Evolutionary conservation across 2,113 vertebrate species (phyloP).

Genomic region (Apodemus speciosus): DNA sequence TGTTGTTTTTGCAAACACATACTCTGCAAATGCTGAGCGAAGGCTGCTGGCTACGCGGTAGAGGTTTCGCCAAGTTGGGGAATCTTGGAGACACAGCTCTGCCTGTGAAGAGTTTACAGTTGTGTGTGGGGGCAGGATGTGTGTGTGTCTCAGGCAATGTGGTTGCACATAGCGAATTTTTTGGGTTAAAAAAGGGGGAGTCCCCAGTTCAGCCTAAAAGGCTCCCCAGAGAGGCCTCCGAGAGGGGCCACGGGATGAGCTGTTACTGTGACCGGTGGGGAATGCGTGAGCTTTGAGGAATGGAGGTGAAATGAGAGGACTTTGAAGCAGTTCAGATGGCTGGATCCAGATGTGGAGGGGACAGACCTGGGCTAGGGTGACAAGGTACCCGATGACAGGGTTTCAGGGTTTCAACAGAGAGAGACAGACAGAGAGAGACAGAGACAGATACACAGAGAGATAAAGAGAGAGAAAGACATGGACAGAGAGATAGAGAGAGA

Average conservation of each 20-base stretch:
- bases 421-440: not conserved
- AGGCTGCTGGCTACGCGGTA: not conserved
- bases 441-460: not conserved
- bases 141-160: not conserved
- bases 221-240: not conserved
- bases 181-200: too few species aligned
- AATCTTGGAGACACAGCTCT: not conserved
- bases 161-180: not conserved
- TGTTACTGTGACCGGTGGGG: not conserved
- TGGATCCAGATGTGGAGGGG: not conserved
- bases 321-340: not conserved
- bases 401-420: not conserved
- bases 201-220: not conserved
- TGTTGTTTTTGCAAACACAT: constrained; percentile 23
- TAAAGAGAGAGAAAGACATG: not conserved
- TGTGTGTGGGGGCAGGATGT: not conserved
- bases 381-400: not conserved
- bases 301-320: not conserved
- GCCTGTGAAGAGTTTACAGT: not conserved
- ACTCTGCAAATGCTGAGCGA: not conserved
- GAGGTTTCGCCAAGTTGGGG: not conserved
- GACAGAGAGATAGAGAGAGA: not conserved
- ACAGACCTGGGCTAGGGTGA: not conserved
- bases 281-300: not conserved
- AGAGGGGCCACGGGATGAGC: not conserved